Evolutionary conservation across 2,888 invertebrate species (phyloP).

Genomic region (Lasioglossum figueresi): DNA sequence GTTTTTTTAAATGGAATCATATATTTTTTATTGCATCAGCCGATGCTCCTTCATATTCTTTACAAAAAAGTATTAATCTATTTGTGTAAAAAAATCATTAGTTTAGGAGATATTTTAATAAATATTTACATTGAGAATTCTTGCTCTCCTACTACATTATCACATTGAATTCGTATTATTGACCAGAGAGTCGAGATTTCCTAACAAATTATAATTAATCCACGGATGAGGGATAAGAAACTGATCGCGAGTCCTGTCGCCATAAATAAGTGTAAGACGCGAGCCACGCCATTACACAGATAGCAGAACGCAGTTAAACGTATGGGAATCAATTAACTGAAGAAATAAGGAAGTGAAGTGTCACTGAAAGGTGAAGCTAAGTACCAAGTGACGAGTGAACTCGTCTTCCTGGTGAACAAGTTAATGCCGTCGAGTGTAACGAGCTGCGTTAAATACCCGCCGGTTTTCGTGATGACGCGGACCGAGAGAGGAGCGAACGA

Average conservation of each 20-base stretch:
- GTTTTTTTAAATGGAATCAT: too few species aligned
- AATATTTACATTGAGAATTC: too few species aligned
- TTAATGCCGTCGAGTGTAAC: constrained; percentile 2
- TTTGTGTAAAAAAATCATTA: too few species aligned
- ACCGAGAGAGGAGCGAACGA: constrained; percentile 35
- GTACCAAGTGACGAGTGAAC: neutral
- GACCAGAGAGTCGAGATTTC: too few species aligned
- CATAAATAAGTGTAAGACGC: neutral
- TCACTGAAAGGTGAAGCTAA: constrained; percentile 6
- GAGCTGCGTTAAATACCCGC: constrained; percentile 12
- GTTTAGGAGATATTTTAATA: too few species aligned
- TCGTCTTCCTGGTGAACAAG: constrained; percentile 1
- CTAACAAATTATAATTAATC: too few species aligned
- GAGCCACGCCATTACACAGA: neutral
- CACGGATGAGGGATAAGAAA: neutral
- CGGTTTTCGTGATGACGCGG: constrained; percentile 22
- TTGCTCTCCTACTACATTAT: too few species aligned
- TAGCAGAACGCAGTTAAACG: neutral
- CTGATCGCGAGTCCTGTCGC: neutral
- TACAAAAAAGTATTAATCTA: too few species aligned
- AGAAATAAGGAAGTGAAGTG: constrained; percentile 5
- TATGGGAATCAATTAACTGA: neutral
- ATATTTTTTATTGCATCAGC: too few species aligned
- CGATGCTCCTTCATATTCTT: too few species aligned
- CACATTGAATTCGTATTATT: too few species aligned